Evolutionary conservation across 2,888 invertebrate species (phyloP), one percentile per base, ranked within the genome.

Genomic region (Napeogenes sylphis): DNA sequence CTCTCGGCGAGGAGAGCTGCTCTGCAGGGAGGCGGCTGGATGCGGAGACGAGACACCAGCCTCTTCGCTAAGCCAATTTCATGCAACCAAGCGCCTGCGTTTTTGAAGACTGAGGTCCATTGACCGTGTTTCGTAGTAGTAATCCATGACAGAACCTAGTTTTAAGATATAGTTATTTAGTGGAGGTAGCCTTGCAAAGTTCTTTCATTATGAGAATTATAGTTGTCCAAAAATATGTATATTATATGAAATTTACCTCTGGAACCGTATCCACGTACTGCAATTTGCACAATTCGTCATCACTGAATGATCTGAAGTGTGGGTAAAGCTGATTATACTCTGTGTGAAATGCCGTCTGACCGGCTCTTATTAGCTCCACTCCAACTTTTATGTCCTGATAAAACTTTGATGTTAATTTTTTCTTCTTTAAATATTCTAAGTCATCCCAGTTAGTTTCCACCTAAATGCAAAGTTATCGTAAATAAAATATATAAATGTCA

Each of bases 281-380:
- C 59, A 88, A 62, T 67, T 85, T 87, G 73, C 88, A 89, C 30
- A 87, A 71, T 12, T 85, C 80, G 2, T 84, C 81, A 46, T 88
- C 88, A 30, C 75, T 81, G 45, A 87, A 82, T 0, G 69, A 73
- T 55, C 78, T 85, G 58, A 87, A 72, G 45, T 81, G 75, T 0
- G 84, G 82, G 57, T 82, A 85, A 0, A 88, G 73, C 61, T 84
- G 83, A 61, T 85, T 88, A 64, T 84, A 87, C 62, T 89, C 88
- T 0, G 82, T 73, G 63, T 89, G 87, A 67, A 77, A 89, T 0
- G 89, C 89, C 0, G 83, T 85, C 59, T 66, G 75, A 0, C 86
- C 88, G 10, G 75, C 73, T 45, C 71, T 70, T 3, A 89, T 74
- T 30, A 87, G 70, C 35, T 80, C 68, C 8, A 85, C 80, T 0